A percentile compares a stretch with the other conserved stretches of the same genome.
Evolutionary conservation across 2,797 vertebrate species (phyloP).

Genomic region (Dipus sagitta): DNA sequence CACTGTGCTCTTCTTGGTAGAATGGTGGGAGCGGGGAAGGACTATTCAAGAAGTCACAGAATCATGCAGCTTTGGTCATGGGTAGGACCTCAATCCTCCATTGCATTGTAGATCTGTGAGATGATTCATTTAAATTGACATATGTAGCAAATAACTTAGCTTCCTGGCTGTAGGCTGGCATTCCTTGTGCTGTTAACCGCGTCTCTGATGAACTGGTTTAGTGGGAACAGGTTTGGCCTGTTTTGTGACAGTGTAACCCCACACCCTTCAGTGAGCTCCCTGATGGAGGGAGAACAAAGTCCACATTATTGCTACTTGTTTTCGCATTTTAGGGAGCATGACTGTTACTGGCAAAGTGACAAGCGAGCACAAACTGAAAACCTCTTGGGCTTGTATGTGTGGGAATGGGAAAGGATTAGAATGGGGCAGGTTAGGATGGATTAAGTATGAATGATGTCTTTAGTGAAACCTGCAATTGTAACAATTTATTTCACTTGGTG

Average conservation of each 20-base stretch:
- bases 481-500: slow-evolving; percentile 48
- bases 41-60: slow-evolving; percentile 11
- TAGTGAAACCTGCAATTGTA: slow-evolving; percentile 31
- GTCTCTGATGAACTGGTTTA: slow-evolving; percentile 58
- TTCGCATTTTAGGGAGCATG: slow-evolving; percentile 39
- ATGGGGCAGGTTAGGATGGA: not conserved
- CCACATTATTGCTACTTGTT: slow-evolving; percentile 39
- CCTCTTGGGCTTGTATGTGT: slow-evolving; percentile 14
- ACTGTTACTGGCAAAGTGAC: slow-evolving; percentile 24
- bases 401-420: not conserved
- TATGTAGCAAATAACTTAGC: not conserved
- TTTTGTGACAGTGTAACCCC: not conserved
- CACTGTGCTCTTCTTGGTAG: slow-evolving; percentile 25
- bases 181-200: not conserved
- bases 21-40: not conserved
- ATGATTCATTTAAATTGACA: slow-evolving; percentile 58
- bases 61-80: slow-evolving; percentile 28
- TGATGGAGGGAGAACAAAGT: slow-evolving; percentile 58
- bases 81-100: not conserved
- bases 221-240: slow-evolving; percentile 62
- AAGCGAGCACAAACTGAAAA: slow-evolving; percentile 42
- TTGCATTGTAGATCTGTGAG: slow-evolving; percentile 30
- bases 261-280: slow-evolving; percentile 46
- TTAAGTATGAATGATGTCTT: slow-evolving; percentile 13
- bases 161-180: slow-evolving; percentile 58